Percentiles rank a stretch among this genome's conserved stretches.
Conservation (phyloP, 2,113 vertebrate species). For the Noctilio leporinus region DNA sequence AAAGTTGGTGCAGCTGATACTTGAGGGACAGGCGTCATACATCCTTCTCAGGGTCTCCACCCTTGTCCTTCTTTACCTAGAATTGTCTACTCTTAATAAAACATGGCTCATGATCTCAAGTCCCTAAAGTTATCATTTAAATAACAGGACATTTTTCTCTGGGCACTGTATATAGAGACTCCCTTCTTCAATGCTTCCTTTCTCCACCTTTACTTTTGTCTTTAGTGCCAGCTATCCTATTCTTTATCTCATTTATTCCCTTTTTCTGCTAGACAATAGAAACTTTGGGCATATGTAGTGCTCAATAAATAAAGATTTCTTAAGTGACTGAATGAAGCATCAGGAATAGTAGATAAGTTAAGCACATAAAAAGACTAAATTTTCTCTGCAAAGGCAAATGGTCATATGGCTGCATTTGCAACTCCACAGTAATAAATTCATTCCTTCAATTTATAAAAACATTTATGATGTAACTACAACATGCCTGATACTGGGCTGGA, state of each 20-base stretch:
- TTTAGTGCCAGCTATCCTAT: not conserved
- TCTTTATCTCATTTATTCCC: not conserved
- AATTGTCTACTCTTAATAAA: not conserved
- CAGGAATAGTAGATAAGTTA: not conserved
- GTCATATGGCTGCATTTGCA: not conserved
- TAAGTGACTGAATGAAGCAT: not conserved
- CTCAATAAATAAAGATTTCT: not conserved
- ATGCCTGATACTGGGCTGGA: not conserved
- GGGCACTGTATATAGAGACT: not conserved
- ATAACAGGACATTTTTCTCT: not conserved
- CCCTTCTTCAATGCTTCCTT: not conserved
- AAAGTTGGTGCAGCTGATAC: too few species aligned
- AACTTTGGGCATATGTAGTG: not conserved
- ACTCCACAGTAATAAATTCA: not conserved
- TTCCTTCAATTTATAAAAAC: not conserved
- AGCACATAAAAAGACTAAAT: not conserved
- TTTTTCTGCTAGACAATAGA: not conserved
- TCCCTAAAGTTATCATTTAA: not conserved
- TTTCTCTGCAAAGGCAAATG: not conserved
- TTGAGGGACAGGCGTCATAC: too few species aligned
- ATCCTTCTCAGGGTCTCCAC: not conserved
- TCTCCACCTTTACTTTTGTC: not conserved
- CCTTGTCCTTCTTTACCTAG: not conserved
- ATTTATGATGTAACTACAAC: not conserved
- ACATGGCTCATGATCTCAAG: not conserved